Evolutionary conservation across 2,888 invertebrate genomes (phyloP).

Genomic region (Latheticus oryzae): DNA sequence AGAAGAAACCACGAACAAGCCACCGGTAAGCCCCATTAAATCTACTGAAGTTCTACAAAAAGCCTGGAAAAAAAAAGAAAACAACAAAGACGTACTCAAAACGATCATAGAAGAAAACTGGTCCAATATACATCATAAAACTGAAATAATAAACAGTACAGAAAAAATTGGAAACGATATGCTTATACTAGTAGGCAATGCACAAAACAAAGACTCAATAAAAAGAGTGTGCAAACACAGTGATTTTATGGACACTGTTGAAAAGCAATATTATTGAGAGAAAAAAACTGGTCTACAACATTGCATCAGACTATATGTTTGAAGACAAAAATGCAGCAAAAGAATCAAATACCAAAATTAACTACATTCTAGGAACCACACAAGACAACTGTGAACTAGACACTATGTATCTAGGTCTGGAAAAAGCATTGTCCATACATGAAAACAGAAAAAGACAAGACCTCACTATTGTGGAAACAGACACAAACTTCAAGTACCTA

Average conservation of each 20-base stretch:
- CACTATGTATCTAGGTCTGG: neutral
- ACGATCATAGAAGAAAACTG: neutral
- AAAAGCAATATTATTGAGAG: conserved; percentile 8
- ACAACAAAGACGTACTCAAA: neutral
- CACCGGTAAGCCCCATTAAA: neutral
- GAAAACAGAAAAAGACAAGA: neutral
- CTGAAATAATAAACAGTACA: conserved; percentile 1
- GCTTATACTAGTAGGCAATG: neutral
- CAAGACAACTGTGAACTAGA: conserved; percentile 1
- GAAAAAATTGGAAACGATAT: conserved; percentile 1
- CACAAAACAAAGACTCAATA: neutral
- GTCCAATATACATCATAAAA: neutral
- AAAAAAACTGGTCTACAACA: conserved; percentile 4
- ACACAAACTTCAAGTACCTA: neutral
- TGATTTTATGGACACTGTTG: conserved; percentile 6
- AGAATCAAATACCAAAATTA: neutral
- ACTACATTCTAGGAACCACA: conserved; percentile 1
- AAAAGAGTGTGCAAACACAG: conserved; percentile 5
- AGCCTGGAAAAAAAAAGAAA: neutral
- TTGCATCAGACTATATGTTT: conserved; percentile 1
- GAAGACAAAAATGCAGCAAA: conserved; percentile 1
- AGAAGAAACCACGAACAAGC: conserved; percentile 1
- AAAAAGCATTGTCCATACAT: neutral
- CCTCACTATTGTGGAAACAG: conserved; percentile 1
- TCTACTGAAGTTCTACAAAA: neutral